These are phyloP conservation scores for Papilio demoleus DNA, from an alignment of 2,888 invertebrate species.

Conservation along the genomic window DNA sequence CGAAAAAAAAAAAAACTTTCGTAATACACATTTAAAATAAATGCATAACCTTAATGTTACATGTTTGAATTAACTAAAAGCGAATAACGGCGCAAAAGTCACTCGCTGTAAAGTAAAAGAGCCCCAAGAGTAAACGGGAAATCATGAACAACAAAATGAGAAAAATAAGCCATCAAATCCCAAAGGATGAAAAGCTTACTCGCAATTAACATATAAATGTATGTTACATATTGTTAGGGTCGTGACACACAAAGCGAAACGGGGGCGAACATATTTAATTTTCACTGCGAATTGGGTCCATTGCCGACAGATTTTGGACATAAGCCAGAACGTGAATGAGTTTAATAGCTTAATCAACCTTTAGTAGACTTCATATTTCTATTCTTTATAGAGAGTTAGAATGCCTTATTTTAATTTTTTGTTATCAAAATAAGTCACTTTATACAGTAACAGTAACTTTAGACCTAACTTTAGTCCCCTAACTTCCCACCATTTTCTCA, in stretches of 20 bases:
- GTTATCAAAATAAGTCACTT: constrained; percentile 51
- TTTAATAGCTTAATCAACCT: constrained; percentile 41
- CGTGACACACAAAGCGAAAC: constrained; percentile 18
- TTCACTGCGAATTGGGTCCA: constrained; percentile 54
- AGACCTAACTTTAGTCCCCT: too few species aligned
- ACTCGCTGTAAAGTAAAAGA: constrained; percentile 15
- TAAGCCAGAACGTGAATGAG: constrained; percentile 62
- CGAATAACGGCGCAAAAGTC: constrained; percentile 43
- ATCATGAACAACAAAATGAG: constrained; percentile 45
- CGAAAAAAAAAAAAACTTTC: not conserved
- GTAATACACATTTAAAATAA: constrained; percentile 36
- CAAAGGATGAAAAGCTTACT: constrained; percentile 15
- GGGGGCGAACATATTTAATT: constrained; percentile 39
- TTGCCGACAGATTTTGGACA: constrained; percentile 66
- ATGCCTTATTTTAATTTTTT: constrained; percentile 57
- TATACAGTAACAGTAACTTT: too few species aligned
- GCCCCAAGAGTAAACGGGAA: constrained; percentile 42
- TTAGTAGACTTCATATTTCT: constrained; percentile 27
- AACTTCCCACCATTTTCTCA: too few species aligned
- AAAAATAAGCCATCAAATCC: constrained; percentile 28
- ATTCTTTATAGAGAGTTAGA: constrained; percentile 27
- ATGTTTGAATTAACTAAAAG: constrained; percentile 8
- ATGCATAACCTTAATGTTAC: too few species aligned
- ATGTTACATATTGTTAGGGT: constrained; percentile 36
- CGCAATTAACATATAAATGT: constrained; percentile 31